Evolutionary conservation across 1,140 invertebrate genomes (phyloP), one percentile per base, ranked within the genome.

Genomic region (Pomacea maculata): DNA sequence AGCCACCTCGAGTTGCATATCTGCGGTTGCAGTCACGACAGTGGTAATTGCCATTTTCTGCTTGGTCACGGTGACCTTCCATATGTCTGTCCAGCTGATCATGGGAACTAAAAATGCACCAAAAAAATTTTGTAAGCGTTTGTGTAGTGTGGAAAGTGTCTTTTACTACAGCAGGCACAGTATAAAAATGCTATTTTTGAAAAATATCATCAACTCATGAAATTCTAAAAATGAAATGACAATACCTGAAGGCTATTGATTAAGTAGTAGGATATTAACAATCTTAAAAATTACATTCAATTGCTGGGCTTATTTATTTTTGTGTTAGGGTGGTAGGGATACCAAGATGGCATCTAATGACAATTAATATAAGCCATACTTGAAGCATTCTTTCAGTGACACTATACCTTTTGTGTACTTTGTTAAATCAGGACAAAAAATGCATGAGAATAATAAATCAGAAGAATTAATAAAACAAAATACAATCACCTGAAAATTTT

Each of bases 1-100:
- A 83, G 14, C 82, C 82, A 55, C 75, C 76, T 7, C 74, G 67
- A 34, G 82, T 83, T 78, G 76, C 80, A 55, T 83, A 83, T 5
- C 64, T 71, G 21, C 82, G 75, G 64, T 81, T 79, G 61, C 82
- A 83, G 71, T 83, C 82, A 19, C 4, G 54, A 75, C 82, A 83
- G n/a, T 78, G 63, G 74, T 34, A 83, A 8, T n/a, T 61, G 65
- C 67, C 61, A 52, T 57, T 21, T 52, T 71, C 68, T 25, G 52
- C 52, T 34, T 83, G 71, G 64, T 81, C 74, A 15, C 80, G 63
- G 65, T 83, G 82, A 19, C 63, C 55, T 10, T 67, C 45, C 29
- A 83, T 52, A 68, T 83, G 82, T 12, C n/a, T 61, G 34, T 83
- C 82, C 74, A 83, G 57, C n/a, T 74, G 12, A 3, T 78, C 19